Evolutionary conservation across 2,888 invertebrate genomes (phyloP), one percentile per base, ranked within the genome.

Genomic region (Metellina segmentata): DNA sequence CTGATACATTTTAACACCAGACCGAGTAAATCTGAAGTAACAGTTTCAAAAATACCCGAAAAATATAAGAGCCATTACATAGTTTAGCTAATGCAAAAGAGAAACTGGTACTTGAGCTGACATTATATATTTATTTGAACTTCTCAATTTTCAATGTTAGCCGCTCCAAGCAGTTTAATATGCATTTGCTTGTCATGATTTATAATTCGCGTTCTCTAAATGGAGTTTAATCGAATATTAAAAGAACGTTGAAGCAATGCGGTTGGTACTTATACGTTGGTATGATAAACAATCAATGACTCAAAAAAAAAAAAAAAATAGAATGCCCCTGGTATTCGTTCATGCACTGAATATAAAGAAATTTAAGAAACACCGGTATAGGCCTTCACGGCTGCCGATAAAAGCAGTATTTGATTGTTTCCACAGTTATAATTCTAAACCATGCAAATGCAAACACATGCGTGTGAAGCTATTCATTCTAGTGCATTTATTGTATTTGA

Each of bases 111-210:
- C 72, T 87, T 81, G 16, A 71, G 11, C 70, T 20, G 48, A 49
- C 49, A 52, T 91, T 87, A 87, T 79, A 49, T 53, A 91, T 83
- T 91, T 78, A 72, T 91, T 91, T 91, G 48, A 78, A 83, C 83
- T 82, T 74, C 83, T 71, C 91, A 91, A 81, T 78, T 92, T 92
- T 92, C 85, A 92, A 92, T 92, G 91, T 92, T 90, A 89, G 89
- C 91, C 89, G 89, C 89, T 89, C 89, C 91, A 87, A 91, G 91
- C 91, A 91, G 87, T 91, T 91, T 91, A 91, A 86, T 91, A 82
- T 83, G 79, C 77, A 87, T 87, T 87, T 79, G 91, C 91, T 91
- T 91, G 79, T 83, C 90, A 90, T 85, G 74, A 81, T 75, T 90
- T 90, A 90, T 81, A 72, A 85, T 87, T 91, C 81, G 78, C 86